Percentiles rank a stretch among this genome's conserved stretches.
These are phyloP conservation scores for Ceratosolen solmsi DNA, from an alignment of 1,140 invertebrate genomes.

Conservation along the genomic window DNA sequence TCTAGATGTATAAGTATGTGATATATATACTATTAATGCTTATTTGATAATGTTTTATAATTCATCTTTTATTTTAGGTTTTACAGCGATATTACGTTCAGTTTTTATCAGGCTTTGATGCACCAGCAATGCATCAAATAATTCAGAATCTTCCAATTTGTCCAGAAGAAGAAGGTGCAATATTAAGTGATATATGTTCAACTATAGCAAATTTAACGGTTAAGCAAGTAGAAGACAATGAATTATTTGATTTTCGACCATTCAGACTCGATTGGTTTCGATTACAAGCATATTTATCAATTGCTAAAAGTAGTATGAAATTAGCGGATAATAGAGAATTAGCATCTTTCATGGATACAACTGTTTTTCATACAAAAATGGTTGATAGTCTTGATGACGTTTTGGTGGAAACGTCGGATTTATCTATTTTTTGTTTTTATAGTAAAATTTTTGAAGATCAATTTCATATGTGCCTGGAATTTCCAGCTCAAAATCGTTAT, in stretches of 20 bases:
- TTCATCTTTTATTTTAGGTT: conserved; percentile 72
- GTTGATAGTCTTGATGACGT: conserved; percentile 99
- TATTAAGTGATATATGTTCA: conserved; percentile 93
- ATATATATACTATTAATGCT: background rate
- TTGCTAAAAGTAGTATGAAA: conserved; percentile 85
- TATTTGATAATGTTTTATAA: background rate
- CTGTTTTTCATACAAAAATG: conserved; percentile 98
- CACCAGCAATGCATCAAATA: conserved; percentile 91
- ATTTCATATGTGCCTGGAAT: conserved; percentile 98
- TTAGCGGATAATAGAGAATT: conserved; percentile 91
- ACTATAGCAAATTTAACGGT: conserved; percentile 90
- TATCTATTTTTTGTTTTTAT: conserved; percentile 98
- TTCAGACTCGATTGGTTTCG: conserved; percentile 98
- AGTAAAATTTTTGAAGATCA: conserved; percentile 98
- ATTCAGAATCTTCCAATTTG: conserved; percentile 90
- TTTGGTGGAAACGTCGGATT: conserved; percentile 95
- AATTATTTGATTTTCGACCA: conserved; percentile 95
- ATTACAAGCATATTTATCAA: conserved; percentile 94
- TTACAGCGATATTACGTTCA: conserved; percentile 99
- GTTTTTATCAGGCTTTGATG: conserved; percentile 96
- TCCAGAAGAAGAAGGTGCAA: conserved; percentile 95
- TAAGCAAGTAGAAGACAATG: conserved; percentile 97
- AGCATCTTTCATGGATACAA: conserved; percentile 93
- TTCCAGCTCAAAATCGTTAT: conserved; percentile 97
- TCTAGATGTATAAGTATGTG: background rate